Base-by-base conservation (phyloP, 1,140 invertebrate species). In the Acyrthosiphon pisum region DNA sequence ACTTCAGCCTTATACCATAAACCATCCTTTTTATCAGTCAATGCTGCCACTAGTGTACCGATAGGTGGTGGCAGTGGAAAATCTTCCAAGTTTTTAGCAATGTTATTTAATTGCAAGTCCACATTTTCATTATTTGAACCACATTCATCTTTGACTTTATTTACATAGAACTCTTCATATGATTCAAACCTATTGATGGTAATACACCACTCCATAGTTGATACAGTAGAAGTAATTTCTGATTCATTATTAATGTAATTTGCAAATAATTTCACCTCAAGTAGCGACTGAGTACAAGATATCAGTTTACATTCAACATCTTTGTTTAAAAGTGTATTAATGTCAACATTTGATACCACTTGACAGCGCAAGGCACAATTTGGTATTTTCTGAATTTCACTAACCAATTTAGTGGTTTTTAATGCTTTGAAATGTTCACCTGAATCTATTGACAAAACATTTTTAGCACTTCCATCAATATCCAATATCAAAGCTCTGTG, bases 301-400 rank as follows among this genome's bases (percentile, higher is more conserved):
- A 84, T 81, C 14, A 92, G 44, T 22, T 53, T 92, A 92, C 91
- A 92, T n/a, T 18, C 11, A 35, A 92, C 76, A 37, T 37, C 23
- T 83, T 84, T 92, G 22, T 92, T 92, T 35, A 92, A 18, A 50
- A 81, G n/a, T 92, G 48, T 35, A 37, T 92, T 41, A 48, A 81
- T 22, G n/a, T 92, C 22, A 35, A 83, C 22, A 92, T 92, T 92
- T 14, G 68, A 48, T 1, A 81, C 22, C 1, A 83, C 68, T 83
- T 23, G 44, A 84, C 91, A 92, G 35, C 9, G 60, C 6, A 92
- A 23, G 11, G 91, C 91, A 50, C 60, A 83, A 83, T 92, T 92
- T 37, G 91, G 91, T 48, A 92, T 92, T 41, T 81, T 92, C 11
- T 92, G 91, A 26, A 92, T 81, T 92, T 81, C 68, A 83, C 91